phyloP scores from a whole-genome alignment of 2,797 vertebrate species.

The Danio kyathit region DNA sequence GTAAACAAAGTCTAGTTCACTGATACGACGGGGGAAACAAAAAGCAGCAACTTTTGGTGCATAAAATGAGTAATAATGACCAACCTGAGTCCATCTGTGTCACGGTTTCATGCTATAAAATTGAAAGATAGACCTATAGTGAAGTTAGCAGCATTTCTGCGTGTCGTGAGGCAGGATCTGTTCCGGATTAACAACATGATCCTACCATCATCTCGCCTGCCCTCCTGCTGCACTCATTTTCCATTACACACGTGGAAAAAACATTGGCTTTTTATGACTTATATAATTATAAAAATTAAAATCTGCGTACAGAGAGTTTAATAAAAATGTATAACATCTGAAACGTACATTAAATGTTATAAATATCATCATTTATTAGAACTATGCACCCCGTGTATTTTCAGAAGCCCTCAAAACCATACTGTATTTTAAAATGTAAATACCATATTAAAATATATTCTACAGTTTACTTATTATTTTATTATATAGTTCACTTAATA shows the following conservation, averaged over 20 bases:
- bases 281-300: too few relatives aligned
- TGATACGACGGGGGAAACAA: background rate
- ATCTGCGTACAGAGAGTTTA: too few relatives aligned
- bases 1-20: background rate
- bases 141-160: conserved; percentile 40
- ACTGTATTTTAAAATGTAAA: too few relatives aligned
- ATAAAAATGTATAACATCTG: too few relatives aligned
- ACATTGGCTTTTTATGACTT: too few relatives aligned
- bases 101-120: background rate
- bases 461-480: too few relatives aligned
- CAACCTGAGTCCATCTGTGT: conserved; percentile 31
- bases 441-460: too few relatives aligned
- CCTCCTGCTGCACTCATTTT: conserved; percentile 38
- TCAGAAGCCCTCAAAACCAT: too few relatives aligned
- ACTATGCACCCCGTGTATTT: too few relatives aligned
- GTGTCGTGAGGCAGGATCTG: conserved; percentile 26
- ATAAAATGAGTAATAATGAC: background rate
- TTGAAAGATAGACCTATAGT: background rate
- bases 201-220: conserved; percentile 41
- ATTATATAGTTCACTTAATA: too few relatives aligned
- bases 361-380: too few relatives aligned
- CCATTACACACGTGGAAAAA: background rate
- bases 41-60: background rate
- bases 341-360: too few relatives aligned
- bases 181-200: conserved; percentile 62